phyloP scores from a whole-genome alignment of 1,140 invertebrate genomes.

The roundworm (Caenorhabditis elegans) region DNA sequence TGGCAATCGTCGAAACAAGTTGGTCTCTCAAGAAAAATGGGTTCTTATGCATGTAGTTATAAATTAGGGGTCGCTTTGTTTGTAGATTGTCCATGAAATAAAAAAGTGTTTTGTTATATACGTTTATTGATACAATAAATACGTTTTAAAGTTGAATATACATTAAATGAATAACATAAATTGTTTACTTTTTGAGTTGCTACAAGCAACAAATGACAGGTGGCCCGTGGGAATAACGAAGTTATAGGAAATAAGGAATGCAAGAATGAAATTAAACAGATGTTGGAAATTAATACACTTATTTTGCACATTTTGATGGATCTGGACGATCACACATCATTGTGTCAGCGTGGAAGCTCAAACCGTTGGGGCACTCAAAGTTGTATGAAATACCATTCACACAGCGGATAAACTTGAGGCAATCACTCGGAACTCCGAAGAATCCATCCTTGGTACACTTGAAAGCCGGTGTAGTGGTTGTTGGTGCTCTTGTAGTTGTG shows the following conservation, averaged over 20 bases:
- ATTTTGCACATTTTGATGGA: conserved; percentile 41
- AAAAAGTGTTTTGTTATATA: too few species aligned
- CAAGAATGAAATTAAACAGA: background rate
- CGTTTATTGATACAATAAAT: conserved; percentile 28
- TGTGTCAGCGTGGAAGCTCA: conserved; percentile 42
- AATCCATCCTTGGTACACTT: conserved; percentile 39
- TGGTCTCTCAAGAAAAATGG: conserved; percentile 13
- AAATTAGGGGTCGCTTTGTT: background rate
- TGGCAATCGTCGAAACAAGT: too few species aligned
- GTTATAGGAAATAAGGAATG: background rate
- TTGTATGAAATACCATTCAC: conserved; percentile 43
- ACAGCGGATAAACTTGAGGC: conserved; percentile 45
- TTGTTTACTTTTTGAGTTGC: too few species aligned
- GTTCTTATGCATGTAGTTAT: background rate
- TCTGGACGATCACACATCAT: conserved; percentile 43
- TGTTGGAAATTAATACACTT: background rate
- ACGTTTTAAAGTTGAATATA: background rate
- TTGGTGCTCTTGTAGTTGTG: background rate
- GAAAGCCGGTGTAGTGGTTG: conserved; percentile 9
- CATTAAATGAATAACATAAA: too few species aligned
- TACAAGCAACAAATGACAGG: background rate
- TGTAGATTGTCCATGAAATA: background rate
- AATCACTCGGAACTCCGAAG: conserved; percentile 37
- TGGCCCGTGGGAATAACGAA: background rate
- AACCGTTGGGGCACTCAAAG: conserved; percentile 40